These are phyloP conservation scores for Pandemis corylana DNA, from an alignment of 2,888 invertebrate genomes.

Conservation along the genomic window DNA sequence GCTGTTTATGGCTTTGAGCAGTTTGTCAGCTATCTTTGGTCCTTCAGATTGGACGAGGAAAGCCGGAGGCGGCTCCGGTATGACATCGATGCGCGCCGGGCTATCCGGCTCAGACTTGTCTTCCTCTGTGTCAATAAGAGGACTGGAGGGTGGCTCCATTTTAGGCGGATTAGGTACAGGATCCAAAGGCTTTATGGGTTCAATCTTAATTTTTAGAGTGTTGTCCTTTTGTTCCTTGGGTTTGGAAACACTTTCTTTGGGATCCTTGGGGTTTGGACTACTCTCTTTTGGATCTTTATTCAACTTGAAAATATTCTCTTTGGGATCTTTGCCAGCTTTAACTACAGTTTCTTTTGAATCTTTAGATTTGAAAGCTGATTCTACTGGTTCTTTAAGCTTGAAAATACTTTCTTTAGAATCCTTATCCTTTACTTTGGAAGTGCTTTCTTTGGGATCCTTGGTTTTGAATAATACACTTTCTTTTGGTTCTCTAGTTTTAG, in stretches of 20 bases:
- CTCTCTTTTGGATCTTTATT: conserved; percentile 41
- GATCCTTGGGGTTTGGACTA: conserved; percentile 41
- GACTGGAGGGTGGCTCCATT: conserved; percentile 71
- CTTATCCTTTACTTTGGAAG: conserved; percentile 26
- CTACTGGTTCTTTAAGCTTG: conserved; percentile 24
- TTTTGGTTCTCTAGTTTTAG: conserved; percentile 24
- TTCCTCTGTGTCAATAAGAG: conserved; percentile 78
- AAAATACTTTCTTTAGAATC: conserved; percentile 35
- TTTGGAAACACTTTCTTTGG: conserved; percentile 50
- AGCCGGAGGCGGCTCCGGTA: conserved; percentile 80
- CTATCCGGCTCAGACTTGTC: conserved; percentile 82
- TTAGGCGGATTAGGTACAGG: conserved; percentile 58
- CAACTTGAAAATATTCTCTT: conserved; percentile 30
- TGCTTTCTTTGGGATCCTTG: conserved; percentile 25
- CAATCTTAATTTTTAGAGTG: conserved; percentile 54
- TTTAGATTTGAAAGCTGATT: conserved; percentile 20
- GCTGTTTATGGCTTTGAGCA: conserved; percentile 85
- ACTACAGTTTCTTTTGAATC: conserved; percentile 26
- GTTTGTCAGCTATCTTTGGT: conserved; percentile 87
- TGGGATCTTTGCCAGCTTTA: conserved; percentile 27
- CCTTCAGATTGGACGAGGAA: conserved; percentile 80
- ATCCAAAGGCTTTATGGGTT: conserved; percentile 55
- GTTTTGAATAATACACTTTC: conserved; percentile 15
- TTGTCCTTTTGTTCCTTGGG: conserved; percentile 44
- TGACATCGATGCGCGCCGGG: conserved; percentile 76